These are phyloP conservation scores for Chaetura pelagica DNA, from an alignment of 2,113 vertebrate genomes.

Conservation along the genomic window DNA sequence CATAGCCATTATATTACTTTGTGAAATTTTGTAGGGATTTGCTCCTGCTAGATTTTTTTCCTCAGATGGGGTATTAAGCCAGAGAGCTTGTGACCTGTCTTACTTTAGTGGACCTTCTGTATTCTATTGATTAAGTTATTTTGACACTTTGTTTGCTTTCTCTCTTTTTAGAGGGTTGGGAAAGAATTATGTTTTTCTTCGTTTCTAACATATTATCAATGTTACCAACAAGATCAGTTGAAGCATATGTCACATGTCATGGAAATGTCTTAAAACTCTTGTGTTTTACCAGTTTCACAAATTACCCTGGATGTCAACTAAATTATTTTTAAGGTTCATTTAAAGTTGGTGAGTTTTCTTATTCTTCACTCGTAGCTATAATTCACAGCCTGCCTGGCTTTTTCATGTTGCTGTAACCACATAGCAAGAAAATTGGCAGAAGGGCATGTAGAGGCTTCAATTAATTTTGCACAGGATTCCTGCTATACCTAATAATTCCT, in stretches of 20 bases:
- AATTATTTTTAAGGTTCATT: neutral
- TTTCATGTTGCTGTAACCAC: neutral
- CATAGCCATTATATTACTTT: neutral
- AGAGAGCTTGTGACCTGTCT: neutral
- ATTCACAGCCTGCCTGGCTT: neutral
- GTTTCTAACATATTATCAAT: neutral
- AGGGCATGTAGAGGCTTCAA: neutral
- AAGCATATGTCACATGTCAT: neutral
- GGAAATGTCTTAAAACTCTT: neutral
- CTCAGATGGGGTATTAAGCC: neutral
- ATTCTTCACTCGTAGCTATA: neutral
- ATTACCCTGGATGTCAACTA: neutral
- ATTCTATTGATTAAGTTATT: neutral
- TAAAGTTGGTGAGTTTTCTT: neutral
- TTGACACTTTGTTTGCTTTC: neutral
- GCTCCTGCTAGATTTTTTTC: neutral
- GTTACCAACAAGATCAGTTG: neutral
- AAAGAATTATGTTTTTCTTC: neutral
- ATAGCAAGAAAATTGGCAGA: neutral
- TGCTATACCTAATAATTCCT: neutral
- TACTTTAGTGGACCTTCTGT: neutral
- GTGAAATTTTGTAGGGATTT: neutral
- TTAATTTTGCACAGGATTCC: neutral
- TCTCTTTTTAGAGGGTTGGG: neutral
- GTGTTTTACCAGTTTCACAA: neutral